Percentiles rank a stretch among this genome's conserved stretches.
Evolutionary conservation across 2,113 vertebrate species (phyloP).

Genomic region (Ceyx melanurus): DNA sequence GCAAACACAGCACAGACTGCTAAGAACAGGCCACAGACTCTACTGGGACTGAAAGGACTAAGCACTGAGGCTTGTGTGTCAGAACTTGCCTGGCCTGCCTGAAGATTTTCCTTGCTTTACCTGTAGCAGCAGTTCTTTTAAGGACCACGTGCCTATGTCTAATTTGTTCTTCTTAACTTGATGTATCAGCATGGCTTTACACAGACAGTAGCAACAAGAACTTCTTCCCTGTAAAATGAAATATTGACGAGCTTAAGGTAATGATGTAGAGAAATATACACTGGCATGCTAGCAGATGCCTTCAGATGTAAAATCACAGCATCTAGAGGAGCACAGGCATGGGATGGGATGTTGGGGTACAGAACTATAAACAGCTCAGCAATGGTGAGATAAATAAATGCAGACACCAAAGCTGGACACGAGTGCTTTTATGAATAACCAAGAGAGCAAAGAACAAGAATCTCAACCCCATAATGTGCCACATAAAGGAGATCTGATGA

Average conservation of each 20-base stretch:
- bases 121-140: background rate
- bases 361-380: background rate
- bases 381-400: background rate
- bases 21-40: background rate
- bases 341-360: background rate
- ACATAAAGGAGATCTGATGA: background rate
- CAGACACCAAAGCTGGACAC: background rate
- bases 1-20: background rate
- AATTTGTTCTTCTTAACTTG: background rate
- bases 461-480: background rate
- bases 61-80: background rate
- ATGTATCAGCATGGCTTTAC: background rate
- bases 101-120: background rate
- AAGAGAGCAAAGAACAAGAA: background rate
- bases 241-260: background rate
- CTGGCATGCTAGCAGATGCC: background rate
- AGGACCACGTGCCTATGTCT: background rate
- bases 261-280: background rate
- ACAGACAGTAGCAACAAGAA: background rate
- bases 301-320: background rate
- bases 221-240: background rate
- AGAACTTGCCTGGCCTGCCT: background rate
- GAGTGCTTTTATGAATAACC: background rate
- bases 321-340: background rate
- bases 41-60: background rate